Conservation (phyloP, 92 coral and sea anemone genomes). For the Parazoanthus darwini region DNA sequence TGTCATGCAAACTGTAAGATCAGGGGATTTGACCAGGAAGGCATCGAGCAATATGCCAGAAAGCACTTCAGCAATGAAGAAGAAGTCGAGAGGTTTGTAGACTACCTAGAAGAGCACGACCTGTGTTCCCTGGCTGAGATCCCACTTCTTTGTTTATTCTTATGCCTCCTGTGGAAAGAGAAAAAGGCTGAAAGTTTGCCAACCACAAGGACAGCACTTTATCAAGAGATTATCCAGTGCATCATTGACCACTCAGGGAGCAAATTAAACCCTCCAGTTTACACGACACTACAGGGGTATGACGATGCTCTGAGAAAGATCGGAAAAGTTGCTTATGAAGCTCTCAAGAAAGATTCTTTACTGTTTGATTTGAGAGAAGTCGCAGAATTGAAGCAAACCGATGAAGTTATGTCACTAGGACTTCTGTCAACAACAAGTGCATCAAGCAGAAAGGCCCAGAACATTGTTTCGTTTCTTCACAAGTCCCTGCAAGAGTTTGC, state of each 20-base stretch:
- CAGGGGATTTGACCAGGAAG: too few species aligned
- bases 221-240: slow-evolving; percentile 27
- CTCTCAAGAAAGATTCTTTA: slow-evolving; percentile 30
- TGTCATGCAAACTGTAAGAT: too few species aligned
- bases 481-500: slow-evolving; percentile 44
- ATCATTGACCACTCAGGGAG: slow-evolving; percentile 17
- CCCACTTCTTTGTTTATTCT: too few species aligned
- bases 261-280: background rate
- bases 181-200: background rate
- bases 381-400: background rate
- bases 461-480: slow-evolving; percentile 27
- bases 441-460: background rate
- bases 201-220: background rate
- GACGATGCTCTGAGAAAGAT: slow-evolving; percentile 21
- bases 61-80: too few species aligned
- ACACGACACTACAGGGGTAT: slow-evolving; percentile 15
- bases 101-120: too few species aligned
- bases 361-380: slow-evolving; percentile 10
- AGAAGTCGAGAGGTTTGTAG: too few species aligned
- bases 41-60: too few species aligned
- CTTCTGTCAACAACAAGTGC: slow-evolving; percentile 1
- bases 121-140: too few species aligned
- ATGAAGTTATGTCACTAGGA: background rate
- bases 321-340: slow-evolving; percentile 27
- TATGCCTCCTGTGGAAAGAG: too few species aligned